These are phyloP conservation scores for Mus minutoides DNA, from an alignment of 2,797 vertebrate genomes.

Conservation along the genomic window DNA sequence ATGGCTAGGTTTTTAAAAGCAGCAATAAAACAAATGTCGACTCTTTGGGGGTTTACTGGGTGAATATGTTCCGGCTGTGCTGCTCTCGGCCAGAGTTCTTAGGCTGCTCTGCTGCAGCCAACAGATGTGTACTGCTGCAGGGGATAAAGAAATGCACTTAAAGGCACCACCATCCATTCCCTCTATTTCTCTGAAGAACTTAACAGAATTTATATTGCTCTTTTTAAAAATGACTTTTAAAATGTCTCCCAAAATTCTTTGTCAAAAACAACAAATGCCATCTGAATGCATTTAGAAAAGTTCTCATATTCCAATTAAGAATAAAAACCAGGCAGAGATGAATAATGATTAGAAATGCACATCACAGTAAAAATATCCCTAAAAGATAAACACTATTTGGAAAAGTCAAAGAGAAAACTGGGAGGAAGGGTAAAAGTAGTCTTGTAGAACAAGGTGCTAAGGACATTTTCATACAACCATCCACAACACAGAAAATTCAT, in stretches of 20 bases:
- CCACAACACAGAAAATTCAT: not conserved
- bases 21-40: slow-evolving; percentile 79
- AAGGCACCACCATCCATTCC: slow-evolving; percentile 67
- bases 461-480: slow-evolving; percentile 53
- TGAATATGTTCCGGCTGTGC: slow-evolving; percentile 74
- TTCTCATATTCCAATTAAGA: slow-evolving; percentile 58
- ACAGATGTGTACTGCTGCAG: slow-evolving; percentile 82
- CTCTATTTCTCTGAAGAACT: slow-evolving; percentile 76
- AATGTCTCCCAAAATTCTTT: slow-evolving; percentile 69
- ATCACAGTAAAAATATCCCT: slow-evolving; percentile 42
- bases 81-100: slow-evolving; percentile 75
- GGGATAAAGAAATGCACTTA: slow-evolving; percentile 79
- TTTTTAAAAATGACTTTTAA: slow-evolving; percentile 73
- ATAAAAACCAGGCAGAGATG: slow-evolving; percentile 63
- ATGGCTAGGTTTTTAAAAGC: slow-evolving; percentile 82
- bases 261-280: slow-evolving; percentile 64
- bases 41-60: slow-evolving; percentile 81
- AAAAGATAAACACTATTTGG: slow-evolving; percentile 58
- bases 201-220: slow-evolving; percentile 62
- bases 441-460: slow-evolving; percentile 46
- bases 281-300: slow-evolving; percentile 21
- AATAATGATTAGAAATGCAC: slow-evolving; percentile 60
- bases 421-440: not conserved
- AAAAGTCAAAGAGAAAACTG: slow-evolving; percentile 31
- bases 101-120: slow-evolving; percentile 72